These are phyloP conservation scores for Alligator mississippiensis DNA, from an alignment of 2,113 vertebrate species.

Conservation along the genomic window DNA sequence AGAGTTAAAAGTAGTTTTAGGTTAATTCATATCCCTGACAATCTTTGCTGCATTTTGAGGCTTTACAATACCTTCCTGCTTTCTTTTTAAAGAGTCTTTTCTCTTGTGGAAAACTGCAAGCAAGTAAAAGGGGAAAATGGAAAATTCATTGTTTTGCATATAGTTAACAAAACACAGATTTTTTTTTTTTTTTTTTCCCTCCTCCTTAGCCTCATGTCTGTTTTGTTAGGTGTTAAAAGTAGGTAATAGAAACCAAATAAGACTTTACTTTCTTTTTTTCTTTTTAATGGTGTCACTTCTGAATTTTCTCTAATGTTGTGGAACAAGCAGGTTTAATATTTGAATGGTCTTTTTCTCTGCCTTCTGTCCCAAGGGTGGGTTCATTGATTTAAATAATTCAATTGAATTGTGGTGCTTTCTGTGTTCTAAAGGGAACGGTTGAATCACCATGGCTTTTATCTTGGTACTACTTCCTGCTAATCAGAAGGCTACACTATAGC, in stretches of 20 bases:
- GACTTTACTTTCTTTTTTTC: no score
- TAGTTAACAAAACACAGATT: fast-evolving
- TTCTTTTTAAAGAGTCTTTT: neutral
- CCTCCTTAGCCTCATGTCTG: fast-evolving
- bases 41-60: fast-evolving
- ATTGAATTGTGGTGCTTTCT: neutral
- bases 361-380: neutral
- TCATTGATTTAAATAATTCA: neutral
- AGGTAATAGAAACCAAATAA: no score
- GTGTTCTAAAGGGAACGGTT: neutral
- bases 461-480: neutral
- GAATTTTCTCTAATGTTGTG: neutral
- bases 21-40: fast-evolving
- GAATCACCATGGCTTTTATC: neutral
- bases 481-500: no score
- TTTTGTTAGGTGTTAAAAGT: no score
- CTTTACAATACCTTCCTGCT: fast-evolving
- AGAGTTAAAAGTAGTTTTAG: no score
- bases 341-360: neutral
- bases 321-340: neutral
- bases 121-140: neutral
- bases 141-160: neutral
- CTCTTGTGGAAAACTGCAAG: neutral
- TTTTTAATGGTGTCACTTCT: neutral
- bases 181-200: no score